Conservation (phyloP, 2,113 vertebrate species). For the Carlito syrichta region DNA sequence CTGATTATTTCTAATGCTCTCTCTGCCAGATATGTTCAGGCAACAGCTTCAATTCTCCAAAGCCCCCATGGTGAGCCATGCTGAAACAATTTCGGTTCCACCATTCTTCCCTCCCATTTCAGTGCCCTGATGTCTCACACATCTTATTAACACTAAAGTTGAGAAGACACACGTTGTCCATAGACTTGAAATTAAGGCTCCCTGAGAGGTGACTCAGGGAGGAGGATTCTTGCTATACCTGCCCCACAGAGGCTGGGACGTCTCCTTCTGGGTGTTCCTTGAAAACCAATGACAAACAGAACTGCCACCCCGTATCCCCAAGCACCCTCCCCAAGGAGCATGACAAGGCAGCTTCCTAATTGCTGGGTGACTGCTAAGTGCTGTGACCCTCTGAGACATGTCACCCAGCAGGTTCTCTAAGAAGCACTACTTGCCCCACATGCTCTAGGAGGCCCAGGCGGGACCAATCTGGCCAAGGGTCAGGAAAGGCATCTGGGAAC, state of each 20-base stretch:
- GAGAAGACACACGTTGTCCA: neutral
- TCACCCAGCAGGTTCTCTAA: slow-evolving; percentile 52
- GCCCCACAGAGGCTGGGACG: neutral
- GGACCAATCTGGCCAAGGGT: neutral
- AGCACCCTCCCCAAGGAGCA: neutral
- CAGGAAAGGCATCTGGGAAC: neutral
- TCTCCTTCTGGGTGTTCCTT: neutral
- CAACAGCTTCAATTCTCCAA: neutral
- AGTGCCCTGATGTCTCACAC: accelerated
- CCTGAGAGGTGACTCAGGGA: neutral
- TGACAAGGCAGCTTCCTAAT: slow-evolving; percentile 30
- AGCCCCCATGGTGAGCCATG: accelerated
- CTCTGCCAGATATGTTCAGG: neutral
- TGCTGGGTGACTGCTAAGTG: neutral
- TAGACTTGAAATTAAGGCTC: neutral
- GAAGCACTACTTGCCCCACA: neutral
- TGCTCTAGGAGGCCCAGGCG: neutral
- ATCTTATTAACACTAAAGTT: neutral
- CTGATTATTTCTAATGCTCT: too few species aligned
- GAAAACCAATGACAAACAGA: neutral
- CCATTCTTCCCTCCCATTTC: neutral
- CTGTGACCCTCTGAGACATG: slow-evolving; percentile 50
- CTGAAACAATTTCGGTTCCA: neutral
- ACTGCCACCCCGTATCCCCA: neutral
- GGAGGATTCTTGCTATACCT: neutral